Evolutionary conservation across 92 coral and sea anemone genomes (phyloP).

Genomic region (Porites evermanni): DNA sequence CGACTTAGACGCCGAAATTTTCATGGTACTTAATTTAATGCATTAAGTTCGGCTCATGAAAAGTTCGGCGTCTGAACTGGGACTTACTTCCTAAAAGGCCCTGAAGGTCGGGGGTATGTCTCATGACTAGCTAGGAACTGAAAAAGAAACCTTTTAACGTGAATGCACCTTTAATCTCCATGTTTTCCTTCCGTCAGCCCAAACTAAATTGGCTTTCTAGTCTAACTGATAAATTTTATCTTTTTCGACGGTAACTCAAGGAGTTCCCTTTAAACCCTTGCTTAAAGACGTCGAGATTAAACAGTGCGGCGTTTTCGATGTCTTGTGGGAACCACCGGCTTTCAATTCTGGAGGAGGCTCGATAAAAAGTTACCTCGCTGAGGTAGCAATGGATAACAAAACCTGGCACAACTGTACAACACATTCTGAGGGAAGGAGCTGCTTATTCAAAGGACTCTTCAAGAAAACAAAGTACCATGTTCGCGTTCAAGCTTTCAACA

Average conservation of each 20-base stretch:
- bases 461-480: not conserved
- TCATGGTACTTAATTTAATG: no score
- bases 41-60: no score
- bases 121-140: no score
- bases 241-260: not conserved
- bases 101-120: no score
- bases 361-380: not conserved
- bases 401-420: not conserved
- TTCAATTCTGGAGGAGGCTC: constrained; percentile 21
- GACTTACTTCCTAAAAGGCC: no score
- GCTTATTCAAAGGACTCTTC: not conserved
- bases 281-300: not conserved
- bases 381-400: not conserved
- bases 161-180: no score
- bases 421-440: not conserved
- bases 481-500: constrained; percentile 14
- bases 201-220: no score
- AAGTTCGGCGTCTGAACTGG: no score
- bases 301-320: not conserved
- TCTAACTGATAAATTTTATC: no score
- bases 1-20: no score
- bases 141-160: no score
- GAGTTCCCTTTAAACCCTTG: constrained; percentile 6
- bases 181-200: not conserved
- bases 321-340: constrained; percentile 1